phyloP scores from a whole-genome alignment of 1,140 invertebrate genomes.

The Palaemon carinicauda region DNA sequence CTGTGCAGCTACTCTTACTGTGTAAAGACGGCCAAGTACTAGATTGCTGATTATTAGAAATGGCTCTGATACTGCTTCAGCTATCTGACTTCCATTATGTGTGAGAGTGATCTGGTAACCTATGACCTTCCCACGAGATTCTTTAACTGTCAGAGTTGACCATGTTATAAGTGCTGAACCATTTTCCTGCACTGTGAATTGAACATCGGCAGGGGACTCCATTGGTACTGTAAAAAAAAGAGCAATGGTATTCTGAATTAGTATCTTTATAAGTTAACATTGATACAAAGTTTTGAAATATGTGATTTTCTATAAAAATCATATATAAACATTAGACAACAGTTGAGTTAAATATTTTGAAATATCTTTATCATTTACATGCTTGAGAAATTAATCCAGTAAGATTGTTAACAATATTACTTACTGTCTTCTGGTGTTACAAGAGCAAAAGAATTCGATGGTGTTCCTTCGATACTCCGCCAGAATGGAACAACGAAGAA shows the following conservation, averaged over 20 bases:
- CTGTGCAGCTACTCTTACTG: constrained; percentile 25
- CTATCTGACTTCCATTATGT: constrained; percentile 6
- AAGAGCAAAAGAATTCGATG: constrained; percentile 76
- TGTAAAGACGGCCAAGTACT: constrained; percentile 11
- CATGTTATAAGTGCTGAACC: constrained; percentile 18
- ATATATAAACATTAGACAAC: too few relatives aligned
- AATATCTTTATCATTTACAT: too few relatives aligned
- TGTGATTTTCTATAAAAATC: too few relatives aligned
- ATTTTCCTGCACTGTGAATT: background rate
- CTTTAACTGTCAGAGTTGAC: background rate
- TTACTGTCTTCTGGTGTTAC: constrained; percentile 80
- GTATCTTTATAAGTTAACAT: too few relatives aligned
- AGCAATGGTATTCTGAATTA: too few relatives aligned
- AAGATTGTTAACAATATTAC: constrained; percentile 29
- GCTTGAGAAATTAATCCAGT: background rate
- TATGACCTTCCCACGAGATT: constrained; percentile 20
- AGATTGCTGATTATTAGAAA: constrained; percentile 26
- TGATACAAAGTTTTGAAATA: too few relatives aligned
- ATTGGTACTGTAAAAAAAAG: too few relatives aligned
- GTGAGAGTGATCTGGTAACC: constrained; percentile 19
- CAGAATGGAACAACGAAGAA: constrained; percentile 65
- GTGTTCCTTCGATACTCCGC: constrained; percentile 78
- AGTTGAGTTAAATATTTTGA: too few relatives aligned
- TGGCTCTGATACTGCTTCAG: background rate
- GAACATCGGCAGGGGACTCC: too few relatives aligned